Conservation (phyloP, 92 coral and sea anemone genomes). For the Pocillopora meandrina region DNA sequence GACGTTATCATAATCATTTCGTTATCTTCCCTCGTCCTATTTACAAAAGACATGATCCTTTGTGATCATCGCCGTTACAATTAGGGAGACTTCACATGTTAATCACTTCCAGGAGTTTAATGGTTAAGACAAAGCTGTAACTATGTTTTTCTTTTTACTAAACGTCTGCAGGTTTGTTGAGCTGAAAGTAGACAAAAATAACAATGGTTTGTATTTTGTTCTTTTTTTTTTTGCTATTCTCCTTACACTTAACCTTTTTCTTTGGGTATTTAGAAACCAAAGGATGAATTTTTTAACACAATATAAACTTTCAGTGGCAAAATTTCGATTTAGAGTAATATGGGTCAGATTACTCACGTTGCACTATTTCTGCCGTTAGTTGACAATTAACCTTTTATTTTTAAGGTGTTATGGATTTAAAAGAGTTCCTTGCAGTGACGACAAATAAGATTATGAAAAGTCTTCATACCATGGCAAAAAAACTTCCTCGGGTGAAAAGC, state of each 20-base stretch:
- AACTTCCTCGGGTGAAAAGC: slow-evolving; percentile 72
- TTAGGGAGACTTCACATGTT: too few relatives aligned
- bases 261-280: neutral
- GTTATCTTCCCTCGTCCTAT: neutral
- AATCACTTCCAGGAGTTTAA: too few relatives aligned
- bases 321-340: too few relatives aligned
- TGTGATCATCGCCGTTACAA: too few relatives aligned
- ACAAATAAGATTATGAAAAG: slow-evolving; percentile 71
- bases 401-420: slow-evolving; percentile 70
- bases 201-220: slow-evolving; percentile 58
- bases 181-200: slow-evolving; percentile 73
- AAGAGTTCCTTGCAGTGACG: slow-evolving; percentile 73
- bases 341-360: too few relatives aligned
- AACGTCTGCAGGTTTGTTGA: slow-evolving; percentile 61
- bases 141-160: neutral
- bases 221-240: too few relatives aligned
- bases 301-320: too few relatives aligned
- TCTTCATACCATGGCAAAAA: slow-evolving; percentile 71
- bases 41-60: neutral
- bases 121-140: neutral
- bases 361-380: too few relatives aligned
- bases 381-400: too few relatives aligned
- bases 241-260: too few relatives aligned
- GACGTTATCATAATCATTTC: neutral
- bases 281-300: neutral